Percentiles rank a stretch among this genome's conserved stretches.
phyloP scores from a whole-genome alignment of 2,113 vertebrate species.

The Dasypus novemcinctus region DNA sequence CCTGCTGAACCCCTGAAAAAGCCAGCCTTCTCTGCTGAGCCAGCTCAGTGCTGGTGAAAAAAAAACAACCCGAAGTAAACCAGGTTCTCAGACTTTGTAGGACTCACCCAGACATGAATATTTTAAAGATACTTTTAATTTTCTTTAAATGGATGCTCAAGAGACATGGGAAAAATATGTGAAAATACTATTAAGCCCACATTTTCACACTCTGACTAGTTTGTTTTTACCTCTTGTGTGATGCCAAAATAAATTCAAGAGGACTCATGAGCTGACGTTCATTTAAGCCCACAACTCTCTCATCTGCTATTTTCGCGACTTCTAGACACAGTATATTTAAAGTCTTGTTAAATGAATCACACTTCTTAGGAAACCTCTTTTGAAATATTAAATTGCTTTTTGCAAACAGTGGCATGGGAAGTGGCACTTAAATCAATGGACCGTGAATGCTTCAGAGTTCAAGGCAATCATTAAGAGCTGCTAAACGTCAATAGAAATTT shows the following conservation, averaged over 20 bases:
- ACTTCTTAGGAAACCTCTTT: constrained; percentile 8
- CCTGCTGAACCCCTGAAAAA: not conserved
- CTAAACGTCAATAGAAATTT: constrained; percentile 29
- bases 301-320: not conserved
- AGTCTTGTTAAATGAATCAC: constrained; percentile 34
- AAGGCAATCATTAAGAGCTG: constrained; percentile 57
- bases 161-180: not conserved
- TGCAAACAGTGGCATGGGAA: constrained; percentile 52
- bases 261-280: not conserved
- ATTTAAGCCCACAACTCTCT: not conserved
- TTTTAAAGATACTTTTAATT: not conserved
- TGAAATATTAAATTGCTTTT: not conserved
- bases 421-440: constrained; percentile 50
- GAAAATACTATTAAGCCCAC: not conserved
- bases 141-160: not conserved
- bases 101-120: not conserved
- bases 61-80: not conserved
- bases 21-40: not conserved
- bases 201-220: not conserved
- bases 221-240: not conserved
- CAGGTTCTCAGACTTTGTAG: not conserved
- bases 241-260: not conserved
- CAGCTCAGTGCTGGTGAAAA: not conserved
- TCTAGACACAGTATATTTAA: not conserved
- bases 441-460: constrained; percentile 45